Percentiles rank a stretch among this genome's conserved stretches.
Evolutionary conservation across 2,888 invertebrate genomes (phyloP).

Genomic region (Steinernema scapterisci): DNA sequence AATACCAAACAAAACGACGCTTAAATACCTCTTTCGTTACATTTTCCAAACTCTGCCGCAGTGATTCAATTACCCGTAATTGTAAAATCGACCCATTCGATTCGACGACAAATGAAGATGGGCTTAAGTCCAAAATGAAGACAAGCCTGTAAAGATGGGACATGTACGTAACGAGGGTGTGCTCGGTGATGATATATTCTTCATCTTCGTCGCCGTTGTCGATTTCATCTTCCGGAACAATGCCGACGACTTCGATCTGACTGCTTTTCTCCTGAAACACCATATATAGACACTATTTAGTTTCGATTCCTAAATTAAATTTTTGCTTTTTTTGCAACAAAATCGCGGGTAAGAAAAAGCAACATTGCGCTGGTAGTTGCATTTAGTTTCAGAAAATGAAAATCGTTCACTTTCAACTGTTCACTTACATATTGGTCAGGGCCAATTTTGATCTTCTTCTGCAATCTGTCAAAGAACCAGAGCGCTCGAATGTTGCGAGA

Average conservation of each 20-base stretch:
- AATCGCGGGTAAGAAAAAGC: too few species aligned
- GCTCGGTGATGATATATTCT: constrained; percentile 44
- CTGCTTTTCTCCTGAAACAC: neutral
- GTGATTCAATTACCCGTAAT: constrained; percentile 67
- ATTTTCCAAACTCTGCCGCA: constrained; percentile 67
- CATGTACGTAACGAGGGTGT: constrained; percentile 74
- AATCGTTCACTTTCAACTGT: neutral
- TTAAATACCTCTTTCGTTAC: constrained; percentile 69
- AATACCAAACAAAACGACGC: neutral
- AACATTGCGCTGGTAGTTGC: too few species aligned
- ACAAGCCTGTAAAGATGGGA: constrained; percentile 78
- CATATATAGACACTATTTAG: neutral
- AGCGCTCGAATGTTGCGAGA: constrained; percentile 78
- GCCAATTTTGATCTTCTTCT: constrained; percentile 13
- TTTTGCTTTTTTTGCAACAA: too few species aligned
- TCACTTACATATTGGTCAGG: constrained; percentile 26
- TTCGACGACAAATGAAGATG: constrained; percentile 76
- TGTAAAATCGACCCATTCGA: constrained; percentile 67
- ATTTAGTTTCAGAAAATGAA: neutral
- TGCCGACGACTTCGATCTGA: constrained; percentile 37
- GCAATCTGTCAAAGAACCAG: constrained; percentile 75
- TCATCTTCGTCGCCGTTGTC: constrained; percentile 40
- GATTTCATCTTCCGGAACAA: constrained; percentile 29
- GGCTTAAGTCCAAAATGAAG: constrained; percentile 80
- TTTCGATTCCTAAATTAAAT: too few species aligned